Evolutionary conservation across 2,113 vertebrate species (phyloP), one percentile per base, ranked within the genome.

Genomic region (Camelus dromedarius): DNA sequence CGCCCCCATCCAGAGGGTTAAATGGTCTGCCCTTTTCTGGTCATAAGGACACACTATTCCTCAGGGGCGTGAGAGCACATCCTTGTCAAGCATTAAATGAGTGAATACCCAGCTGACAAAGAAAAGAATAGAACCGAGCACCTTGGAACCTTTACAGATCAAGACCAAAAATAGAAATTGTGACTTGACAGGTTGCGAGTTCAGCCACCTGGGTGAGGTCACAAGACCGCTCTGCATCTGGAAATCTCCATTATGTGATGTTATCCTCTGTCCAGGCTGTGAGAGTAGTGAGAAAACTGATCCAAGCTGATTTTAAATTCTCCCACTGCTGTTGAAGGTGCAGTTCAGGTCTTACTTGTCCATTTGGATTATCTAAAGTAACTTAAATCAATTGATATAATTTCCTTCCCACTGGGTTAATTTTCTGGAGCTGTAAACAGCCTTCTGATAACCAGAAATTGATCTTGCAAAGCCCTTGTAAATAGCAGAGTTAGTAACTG

Each of bases 381-480:
- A 54, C 30, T 80, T 1, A 83, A 56, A 93, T 58, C n/a, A 54
- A 58, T 22, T 60, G 6, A 60, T 38, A 42, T 69, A 80, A 77
- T 60, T 62, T 24, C 4, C 2, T 85, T 69, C 70, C 30, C 2
- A n/a, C 4, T 96, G 76, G 32, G 24, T 72, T 94, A 92, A 42
- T 94, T 84, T 89, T 75, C 20, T 38, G 7, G 11, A 84, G 13
- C 19, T 77, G 15, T 62, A 91, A 85, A 79, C 15, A 80, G 16
- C 2, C 10, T 50, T 70, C 19, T n/a, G 22, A 85, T 60, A 50
- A 77, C 19, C n/a, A 85, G 54, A 67, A 88, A 86, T 58, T 2
- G 0, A 72, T 79, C 86, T 30, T 82, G 14, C 30, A 30, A 66
- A 54, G 10, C 46, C 64, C 42, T 91, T 91, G 19, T 69, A 72